These are phyloP conservation scores for Jordanella pulchra DNA, from an alignment of 2,797 vertebrate genomes.

Conservation along the genomic window DNA sequence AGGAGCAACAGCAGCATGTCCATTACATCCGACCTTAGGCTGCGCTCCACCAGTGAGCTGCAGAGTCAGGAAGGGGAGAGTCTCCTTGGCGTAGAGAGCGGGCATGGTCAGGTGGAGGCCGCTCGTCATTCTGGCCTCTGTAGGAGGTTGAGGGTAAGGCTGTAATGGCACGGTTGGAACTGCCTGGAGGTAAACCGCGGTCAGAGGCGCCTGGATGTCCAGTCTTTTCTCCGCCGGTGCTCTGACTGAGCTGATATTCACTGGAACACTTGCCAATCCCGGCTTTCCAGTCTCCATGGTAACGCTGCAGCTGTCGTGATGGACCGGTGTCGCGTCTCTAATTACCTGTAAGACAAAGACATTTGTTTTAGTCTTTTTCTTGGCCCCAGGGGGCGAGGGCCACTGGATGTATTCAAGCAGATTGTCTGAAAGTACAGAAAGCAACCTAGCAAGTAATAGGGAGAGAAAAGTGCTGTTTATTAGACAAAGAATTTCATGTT, in stretches of 20 bases:
- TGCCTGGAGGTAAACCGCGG: constrained; percentile 86
- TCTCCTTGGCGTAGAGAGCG: constrained; percentile 77
- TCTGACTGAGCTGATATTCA: constrained; percentile 66
- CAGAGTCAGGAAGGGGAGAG: constrained; percentile 82
- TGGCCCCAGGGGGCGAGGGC: constrained; percentile 43
- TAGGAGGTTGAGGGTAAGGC: constrained; percentile 66
- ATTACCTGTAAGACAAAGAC: constrained; percentile 82
- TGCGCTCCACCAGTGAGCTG: constrained; percentile 85
- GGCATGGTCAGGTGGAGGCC: constrained; percentile 70
- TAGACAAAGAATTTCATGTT: constrained; percentile 16
- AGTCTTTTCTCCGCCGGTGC: constrained; percentile 75
- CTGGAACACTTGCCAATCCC: constrained; percentile 71
- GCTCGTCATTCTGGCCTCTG: constrained; percentile 67
- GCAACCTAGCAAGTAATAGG: constrained; percentile 15
- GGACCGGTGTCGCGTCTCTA: constrained; percentile 69
- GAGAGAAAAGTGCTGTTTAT: constrained; percentile 6
- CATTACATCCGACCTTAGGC: constrained; percentile 69
- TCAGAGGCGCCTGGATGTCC: constrained; percentile 76
- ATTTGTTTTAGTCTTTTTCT: constrained; percentile 68
- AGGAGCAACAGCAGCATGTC: constrained; percentile 57
- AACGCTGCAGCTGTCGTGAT: constrained; percentile 79
- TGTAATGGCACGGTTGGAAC: constrained; percentile 78
- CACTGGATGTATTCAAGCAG: constrained; percentile 32
- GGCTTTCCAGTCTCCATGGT: constrained; percentile 86
- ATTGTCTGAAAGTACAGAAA: constrained; percentile 31